phyloP scores from a whole-genome alignment of 1,140 invertebrate genomes.

The Magallana angulata region DNA sequence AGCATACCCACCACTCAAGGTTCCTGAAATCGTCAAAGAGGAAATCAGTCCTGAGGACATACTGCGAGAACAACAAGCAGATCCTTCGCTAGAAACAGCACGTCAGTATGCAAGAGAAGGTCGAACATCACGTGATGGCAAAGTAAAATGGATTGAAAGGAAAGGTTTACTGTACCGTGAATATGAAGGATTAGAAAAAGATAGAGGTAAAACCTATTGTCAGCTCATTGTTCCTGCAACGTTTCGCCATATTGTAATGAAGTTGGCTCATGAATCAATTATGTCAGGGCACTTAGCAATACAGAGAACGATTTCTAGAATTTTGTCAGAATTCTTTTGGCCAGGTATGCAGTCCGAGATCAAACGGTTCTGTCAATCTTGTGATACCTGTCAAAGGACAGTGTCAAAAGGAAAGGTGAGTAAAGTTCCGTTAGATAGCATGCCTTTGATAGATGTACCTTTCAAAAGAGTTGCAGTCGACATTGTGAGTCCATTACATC shows the following conservation, averaged over 20 bases:
- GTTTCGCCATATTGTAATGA: not conserved
- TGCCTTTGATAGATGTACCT: too few species aligned
- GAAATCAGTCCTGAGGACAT: not conserved
- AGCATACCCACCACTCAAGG: not conserved
- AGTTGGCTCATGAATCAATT: too few species aligned
- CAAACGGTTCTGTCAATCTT: too few species aligned
- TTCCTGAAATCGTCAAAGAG: not conserved
- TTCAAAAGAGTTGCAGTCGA: too few species aligned
- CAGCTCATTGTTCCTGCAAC: conserved; percentile 40
- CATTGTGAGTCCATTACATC: too few species aligned
- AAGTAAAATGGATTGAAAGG: not conserved
- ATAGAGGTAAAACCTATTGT: not conserved
- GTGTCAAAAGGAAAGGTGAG: too few species aligned
- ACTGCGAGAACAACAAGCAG: conserved; percentile 1
- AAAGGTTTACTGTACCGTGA: conserved; percentile 27
- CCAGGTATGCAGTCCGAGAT: too few species aligned
- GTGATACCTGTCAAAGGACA: too few species aligned
- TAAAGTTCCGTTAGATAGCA: too few species aligned
- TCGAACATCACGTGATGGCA: not conserved
- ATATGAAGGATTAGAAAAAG: not conserved
- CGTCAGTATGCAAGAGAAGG: conserved; percentile 1
- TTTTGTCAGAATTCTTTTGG: too few species aligned
- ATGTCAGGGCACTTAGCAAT: too few species aligned
- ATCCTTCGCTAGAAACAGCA: not conserved
- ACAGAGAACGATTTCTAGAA: too few species aligned